A percentile compares a stretch with the other conserved stretches of the same genome.
Evolutionary conservation across 1,140 invertebrate genomes (phyloP).

Genomic region (Calliopsis andreniformis): DNA sequence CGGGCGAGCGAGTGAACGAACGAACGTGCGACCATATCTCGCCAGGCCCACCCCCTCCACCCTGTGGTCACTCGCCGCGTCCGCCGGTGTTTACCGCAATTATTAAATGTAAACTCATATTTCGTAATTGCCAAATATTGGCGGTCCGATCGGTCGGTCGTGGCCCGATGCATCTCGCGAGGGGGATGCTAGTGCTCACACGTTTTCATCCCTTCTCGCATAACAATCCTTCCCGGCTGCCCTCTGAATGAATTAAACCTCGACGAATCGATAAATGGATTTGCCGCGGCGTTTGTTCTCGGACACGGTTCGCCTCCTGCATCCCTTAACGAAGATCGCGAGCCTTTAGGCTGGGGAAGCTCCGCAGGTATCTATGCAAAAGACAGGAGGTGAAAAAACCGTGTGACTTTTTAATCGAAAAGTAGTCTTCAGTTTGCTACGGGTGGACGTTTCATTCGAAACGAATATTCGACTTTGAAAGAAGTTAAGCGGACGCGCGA

Average conservation of each 20-base stretch:
- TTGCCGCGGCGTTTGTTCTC: constrained; percentile 5
- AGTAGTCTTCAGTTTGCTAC: no score
- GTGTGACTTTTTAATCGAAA: no score
- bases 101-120: constrained; percentile 80
- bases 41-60: constrained; percentile 57
- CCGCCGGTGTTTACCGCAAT: constrained; percentile 78
- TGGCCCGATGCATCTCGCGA: constrained; percentile 67
- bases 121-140: constrained; percentile 79
- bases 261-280: constrained; percentile 65
- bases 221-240: constrained; percentile 62
- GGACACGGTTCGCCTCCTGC: neutral
- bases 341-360: neutral
- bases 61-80: constrained; percentile 68
- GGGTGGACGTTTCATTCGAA: no score
- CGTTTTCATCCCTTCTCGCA: constrained; percentile 66
- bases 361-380: no score
- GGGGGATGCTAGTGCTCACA: constrained; percentile 65
- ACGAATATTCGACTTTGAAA: neutral
- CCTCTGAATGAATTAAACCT: constrained; percentile 63
- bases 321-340: neutral
- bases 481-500: constrained; percentile 35
- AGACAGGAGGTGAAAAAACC: no score
- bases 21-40: constrained; percentile 64
- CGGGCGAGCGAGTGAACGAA: constrained; percentile 45
- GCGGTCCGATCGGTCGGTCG: constrained; percentile 68